Conservation (phyloP, 2,797 vertebrate species). For the Geotrypetes seraphini region DNA sequence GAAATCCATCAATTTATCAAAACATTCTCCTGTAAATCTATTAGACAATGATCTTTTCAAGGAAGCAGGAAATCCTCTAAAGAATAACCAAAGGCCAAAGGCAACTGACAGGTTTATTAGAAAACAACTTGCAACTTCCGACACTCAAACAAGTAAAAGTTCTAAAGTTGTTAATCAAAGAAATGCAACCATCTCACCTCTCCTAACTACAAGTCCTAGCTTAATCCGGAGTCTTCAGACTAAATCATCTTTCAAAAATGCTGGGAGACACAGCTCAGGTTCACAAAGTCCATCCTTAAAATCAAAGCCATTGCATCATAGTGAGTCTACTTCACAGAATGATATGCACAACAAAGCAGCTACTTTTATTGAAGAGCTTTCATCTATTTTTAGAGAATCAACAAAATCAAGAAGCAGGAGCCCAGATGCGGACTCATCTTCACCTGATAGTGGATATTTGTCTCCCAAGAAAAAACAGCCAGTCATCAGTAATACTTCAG, state of each 20-base stretch:
- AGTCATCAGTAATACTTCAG: slow-evolving; percentile 30
- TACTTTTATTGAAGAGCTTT: slow-evolving; percentile 88
- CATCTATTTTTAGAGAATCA: slow-evolving; percentile 84
- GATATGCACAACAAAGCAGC: slow-evolving; percentile 82
- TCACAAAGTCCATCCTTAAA: slow-evolving; percentile 20
- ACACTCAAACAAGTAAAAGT: slow-evolving; percentile 41
- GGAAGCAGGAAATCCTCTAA: background rate
- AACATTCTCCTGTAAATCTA: slow-evolving; percentile 2
- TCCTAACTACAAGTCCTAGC: slow-evolving; percentile 47
- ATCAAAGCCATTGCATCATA: slow-evolving; percentile 46
- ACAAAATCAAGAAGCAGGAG: slow-evolving; percentile 58
- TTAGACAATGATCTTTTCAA: slow-evolving; percentile 12
- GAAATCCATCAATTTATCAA: slow-evolving; percentile 24
- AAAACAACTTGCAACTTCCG: background rate
- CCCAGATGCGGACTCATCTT: slow-evolving; percentile 79
- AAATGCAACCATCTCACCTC: slow-evolving; percentile 27
- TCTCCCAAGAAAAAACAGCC: slow-evolving; percentile 68
- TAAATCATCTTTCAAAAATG: slow-evolving; percentile 22
- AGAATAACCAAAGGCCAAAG: background rate
- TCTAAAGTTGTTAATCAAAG: slow-evolving; percentile 16
- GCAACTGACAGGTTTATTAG: too few relatives aligned
- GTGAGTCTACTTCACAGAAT: slow-evolving; percentile 54
- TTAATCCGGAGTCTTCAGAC: slow-evolving; percentile 51
- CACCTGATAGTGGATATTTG: slow-evolving; percentile 89
- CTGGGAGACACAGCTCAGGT: slow-evolving; percentile 15